A percentile compares a stretch with the other conserved stretches of the same genome.
Conservation (phyloP, 1,140 invertebrate genomes). For the Pteromalus puparum region DNA sequence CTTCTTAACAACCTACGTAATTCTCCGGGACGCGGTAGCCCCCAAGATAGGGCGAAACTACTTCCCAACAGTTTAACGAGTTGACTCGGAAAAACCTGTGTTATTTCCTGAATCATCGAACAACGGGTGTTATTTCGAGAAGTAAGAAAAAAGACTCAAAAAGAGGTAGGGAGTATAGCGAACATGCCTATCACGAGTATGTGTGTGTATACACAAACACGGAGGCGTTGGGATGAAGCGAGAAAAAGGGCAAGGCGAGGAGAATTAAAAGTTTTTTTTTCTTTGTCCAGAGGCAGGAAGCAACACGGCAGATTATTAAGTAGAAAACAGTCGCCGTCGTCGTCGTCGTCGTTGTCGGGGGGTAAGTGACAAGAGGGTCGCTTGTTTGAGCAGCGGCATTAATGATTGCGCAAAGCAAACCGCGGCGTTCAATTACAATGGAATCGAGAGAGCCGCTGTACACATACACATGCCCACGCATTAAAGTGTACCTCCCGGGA, state of each 20-base stretch:
- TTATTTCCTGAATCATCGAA: background rate
- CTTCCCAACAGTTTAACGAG: slow-evolving; percentile 32
- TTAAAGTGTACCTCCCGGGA: background rate
- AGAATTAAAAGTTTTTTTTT: slow-evolving; percentile 35
- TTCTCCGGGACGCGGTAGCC: slow-evolving; percentile 5
- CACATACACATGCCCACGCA: background rate
- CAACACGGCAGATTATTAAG: slow-evolving; percentile 22
- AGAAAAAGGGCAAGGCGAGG: background rate
- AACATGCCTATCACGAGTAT: background rate
- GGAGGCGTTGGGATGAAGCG: background rate
- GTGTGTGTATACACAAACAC: background rate
- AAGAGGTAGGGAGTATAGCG: background rate
- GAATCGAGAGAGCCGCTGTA: background rate
- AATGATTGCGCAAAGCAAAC: slow-evolving; percentile 63
- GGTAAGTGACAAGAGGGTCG: slow-evolving; percentile 41
- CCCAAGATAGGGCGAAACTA: slow-evolving; percentile 28
- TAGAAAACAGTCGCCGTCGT: slow-evolving; percentile 6
- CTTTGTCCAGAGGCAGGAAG: background rate
- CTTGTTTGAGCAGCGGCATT: slow-evolving; percentile 61
- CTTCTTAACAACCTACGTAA: slow-evolving; percentile 37
- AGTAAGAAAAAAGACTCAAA: too few relatives aligned
- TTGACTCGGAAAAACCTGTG: background rate
- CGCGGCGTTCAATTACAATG: slow-evolving; percentile 49
- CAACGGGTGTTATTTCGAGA: too few relatives aligned
- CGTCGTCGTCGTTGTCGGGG: background rate